Evolutionary conservation across 2,888 invertebrate genomes (phyloP).

Genomic region (Microctonus hyperodae): DNA sequence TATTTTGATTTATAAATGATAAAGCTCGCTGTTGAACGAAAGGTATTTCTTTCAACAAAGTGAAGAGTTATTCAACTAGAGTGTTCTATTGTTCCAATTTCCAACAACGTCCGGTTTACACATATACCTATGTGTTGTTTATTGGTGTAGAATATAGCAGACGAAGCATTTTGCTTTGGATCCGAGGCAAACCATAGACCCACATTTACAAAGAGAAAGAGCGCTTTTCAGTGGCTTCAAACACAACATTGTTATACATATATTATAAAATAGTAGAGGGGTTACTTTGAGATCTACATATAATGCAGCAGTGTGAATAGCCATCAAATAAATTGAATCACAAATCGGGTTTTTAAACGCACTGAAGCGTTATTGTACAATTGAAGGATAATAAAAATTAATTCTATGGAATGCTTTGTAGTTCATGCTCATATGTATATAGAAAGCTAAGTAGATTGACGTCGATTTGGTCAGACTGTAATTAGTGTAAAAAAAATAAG

Average conservation of each 20-base stretch:
- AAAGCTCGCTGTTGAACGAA: background rate
- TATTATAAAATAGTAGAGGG: too few species aligned
- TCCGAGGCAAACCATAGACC: background rate
- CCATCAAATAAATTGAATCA: constrained; percentile 32
- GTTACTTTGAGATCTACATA: background rate
- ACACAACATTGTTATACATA: background rate
- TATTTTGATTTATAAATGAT: background rate
- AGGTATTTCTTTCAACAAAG: background rate
- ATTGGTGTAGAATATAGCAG: background rate
- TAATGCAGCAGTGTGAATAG: background rate
- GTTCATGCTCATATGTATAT: background rate
- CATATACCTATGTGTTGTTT: background rate
- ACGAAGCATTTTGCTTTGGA: background rate
- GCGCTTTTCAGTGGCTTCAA: background rate
- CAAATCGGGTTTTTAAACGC: constrained; percentile 38
- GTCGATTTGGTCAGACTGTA: constrained; percentile 37
- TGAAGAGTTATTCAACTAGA: background rate
- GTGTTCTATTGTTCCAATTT: constrained; percentile 28
- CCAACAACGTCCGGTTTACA: constrained; percentile 17
- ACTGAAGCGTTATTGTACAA: constrained; percentile 24
- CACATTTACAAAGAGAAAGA: background rate
- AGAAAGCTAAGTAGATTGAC: constrained; percentile 40
- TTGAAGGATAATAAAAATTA: constrained; percentile 27
- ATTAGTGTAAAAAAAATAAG: constrained; percentile 7
- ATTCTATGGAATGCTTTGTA: background rate